Percentiles rank a stretch among this genome's conserved stretches.
Evolutionary conservation across 2,888 invertebrate species (phyloP).

Genomic region (Stenodema calcarata): DNA sequence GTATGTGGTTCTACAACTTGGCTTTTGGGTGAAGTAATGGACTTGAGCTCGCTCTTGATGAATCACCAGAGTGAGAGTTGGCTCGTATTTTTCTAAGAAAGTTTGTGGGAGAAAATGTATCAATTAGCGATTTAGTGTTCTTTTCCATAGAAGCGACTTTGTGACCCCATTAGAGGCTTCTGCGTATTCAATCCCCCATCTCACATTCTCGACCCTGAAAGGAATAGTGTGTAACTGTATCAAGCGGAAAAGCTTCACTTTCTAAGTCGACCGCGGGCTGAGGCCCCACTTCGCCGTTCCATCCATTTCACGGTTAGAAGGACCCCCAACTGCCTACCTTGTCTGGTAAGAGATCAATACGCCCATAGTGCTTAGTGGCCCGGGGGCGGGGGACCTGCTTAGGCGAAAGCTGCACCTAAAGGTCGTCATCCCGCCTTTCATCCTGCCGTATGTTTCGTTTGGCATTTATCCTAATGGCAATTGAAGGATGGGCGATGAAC

Average conservation of each 20-base stretch:
- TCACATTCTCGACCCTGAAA: background rate
- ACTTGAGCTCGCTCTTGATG: background rate
- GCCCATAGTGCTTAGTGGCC: background rate
- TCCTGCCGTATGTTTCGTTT: background rate
- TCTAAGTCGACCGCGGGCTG: conserved; percentile 6
- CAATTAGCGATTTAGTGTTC: conserved; percentile 20
- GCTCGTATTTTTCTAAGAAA: background rate
- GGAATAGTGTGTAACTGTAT: conserved; percentile 34
- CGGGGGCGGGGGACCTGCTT: background rate
- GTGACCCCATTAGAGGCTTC: background rate
- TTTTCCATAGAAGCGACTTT: background rate
- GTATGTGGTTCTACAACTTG: too few species aligned
- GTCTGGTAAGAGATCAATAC: conserved; percentile 16
- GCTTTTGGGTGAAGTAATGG: too few species aligned
- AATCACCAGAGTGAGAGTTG: background rate
- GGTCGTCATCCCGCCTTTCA: conserved; percentile 19
- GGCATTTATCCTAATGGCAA: background rate
- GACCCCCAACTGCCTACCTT: conserved; percentile 15
- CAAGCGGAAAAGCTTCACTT: conserved; percentile 23
- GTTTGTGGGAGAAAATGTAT: background rate
- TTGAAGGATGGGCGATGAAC: background rate
- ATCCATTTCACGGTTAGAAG: background rate
- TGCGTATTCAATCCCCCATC: background rate
- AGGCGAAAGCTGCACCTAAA: conserved; percentile 14
- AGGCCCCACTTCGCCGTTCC: background rate